A percentile compares a stretch with the other conserved stretches of the same genome.
Evolutionary conservation across 2,797 vertebrate genomes (phyloP).

Genomic region (Ctenochaetus hawaiiensis): DNA sequence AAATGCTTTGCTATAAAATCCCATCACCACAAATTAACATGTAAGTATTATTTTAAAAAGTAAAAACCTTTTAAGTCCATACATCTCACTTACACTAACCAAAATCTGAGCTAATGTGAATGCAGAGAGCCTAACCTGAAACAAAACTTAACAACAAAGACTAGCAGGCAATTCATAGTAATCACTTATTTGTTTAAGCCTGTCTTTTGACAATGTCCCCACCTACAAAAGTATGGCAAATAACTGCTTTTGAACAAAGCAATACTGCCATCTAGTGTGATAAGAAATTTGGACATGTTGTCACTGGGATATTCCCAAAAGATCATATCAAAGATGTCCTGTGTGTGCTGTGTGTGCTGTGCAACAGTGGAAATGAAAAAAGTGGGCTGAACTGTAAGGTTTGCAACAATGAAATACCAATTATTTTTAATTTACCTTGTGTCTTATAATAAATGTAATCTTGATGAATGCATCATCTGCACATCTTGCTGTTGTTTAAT

Average conservation of each 20-base stretch:
- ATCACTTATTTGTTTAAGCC: slow-evolving; percentile 36
- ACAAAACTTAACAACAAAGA: slow-evolving; percentile 12
- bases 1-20: slow-evolving; percentile 5
- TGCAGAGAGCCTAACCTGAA: background rate
- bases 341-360: background rate
- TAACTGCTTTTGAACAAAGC: slow-evolving; percentile 44
- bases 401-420: background rate
- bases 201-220: slow-evolving; percentile 22
- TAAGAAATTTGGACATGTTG: background rate
- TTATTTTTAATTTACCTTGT: background rate
- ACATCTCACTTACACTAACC: background rate
- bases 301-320: slow-evolving; percentile 1
- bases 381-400: background rate
- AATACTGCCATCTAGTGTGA: slow-evolving; percentile 79
- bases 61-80: background rate
- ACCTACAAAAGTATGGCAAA: background rate
- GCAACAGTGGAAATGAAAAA: background rate
- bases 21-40: background rate
- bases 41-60: slow-evolving; percentile 7
- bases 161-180: background rate
- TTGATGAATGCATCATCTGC: background rate
- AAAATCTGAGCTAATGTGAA: slow-evolving; percentile 1
- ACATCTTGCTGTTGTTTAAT: background rate
- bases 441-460: background rate
- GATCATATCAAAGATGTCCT: background rate